Evolutionary conservation across 2,113 vertebrate genomes (phyloP), one percentile per base, ranked within the genome.

Genomic region (Tychaedon coryphoeus): DNA sequence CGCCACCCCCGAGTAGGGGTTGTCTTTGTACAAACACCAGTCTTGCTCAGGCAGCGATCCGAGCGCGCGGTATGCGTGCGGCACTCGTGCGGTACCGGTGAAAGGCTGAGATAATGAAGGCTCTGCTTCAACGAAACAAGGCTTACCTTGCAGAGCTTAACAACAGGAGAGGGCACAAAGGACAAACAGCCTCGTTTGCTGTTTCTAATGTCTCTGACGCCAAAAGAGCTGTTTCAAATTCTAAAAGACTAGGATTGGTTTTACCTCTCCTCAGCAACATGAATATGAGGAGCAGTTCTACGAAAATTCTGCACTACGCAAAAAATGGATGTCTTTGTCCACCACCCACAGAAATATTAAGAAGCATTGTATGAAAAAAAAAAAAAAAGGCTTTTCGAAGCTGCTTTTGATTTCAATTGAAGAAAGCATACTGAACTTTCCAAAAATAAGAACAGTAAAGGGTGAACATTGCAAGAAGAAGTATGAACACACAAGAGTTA

Each of bases 1-100:
- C 29, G 60, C 24, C 31, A 14, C 12, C 4, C 7, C 64, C 12
- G 14, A 29, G 45, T 1, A 9, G 4, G 5, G 16, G 6, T 0
- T 34, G 26, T 38, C 26, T 51, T 10, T 7, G 23, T 9, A 4
- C 28, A 43, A 56, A 4, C 1, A 3, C 0, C 29, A 6, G 16
- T 7, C 25, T 50, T 5, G 36, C 34, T 31, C 3, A 15, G 29
- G 60, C 31, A 57, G 14, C 26, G 17, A 34, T 51, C 45, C 10
- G 15, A 50, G 19, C 2, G 7, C 8, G 22, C 5, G 0, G 40
- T 11, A 17, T 50, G 4, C 36, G 43, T 5, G 62, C 34, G 6
- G 43, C 20, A 34, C 17, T 34, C 53, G 3, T 2, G 33, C 10
- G 2, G 36, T 7, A 29, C 13, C 45, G 25, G 24, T 8, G 12